Base-by-base conservation (phyloP, 2,888 invertebrate genomes). In the Mechanitis messenoides region DNA sequence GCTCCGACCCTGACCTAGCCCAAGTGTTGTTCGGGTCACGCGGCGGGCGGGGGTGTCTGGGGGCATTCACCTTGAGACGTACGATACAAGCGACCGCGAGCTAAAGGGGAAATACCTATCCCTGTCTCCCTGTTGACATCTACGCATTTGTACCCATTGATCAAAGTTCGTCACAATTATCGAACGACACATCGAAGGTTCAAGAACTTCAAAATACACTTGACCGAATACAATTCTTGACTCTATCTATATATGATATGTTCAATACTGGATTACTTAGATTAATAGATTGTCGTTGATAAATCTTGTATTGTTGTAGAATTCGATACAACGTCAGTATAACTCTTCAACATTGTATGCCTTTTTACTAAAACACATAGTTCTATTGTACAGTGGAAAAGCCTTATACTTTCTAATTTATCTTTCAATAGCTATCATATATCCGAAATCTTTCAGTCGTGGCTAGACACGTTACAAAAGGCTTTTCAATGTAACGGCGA, bases 51-150 rank as follows among this genome's bases (percentile, higher is more conserved):
- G 84, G 87, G 81, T 73, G 74, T 77, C 81, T 76, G 74, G 72
- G 87, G 84, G 80, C 88, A 78, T 87, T 87, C 88, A 88, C 88
- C 88, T 87, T 87, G 85, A 87, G 86, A 85, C 86, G 73, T 77
- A 73, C 74, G 74, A 76, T 74, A 74, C 72, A 75, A 70, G 76
- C 78, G 78, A 75, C 69, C 77, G 80, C 78, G 79, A 72, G 69
- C 70, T 70, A 61, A 66, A 68, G 63, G 61, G 67, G 66, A 67
- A 64, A 66, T 62, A 63, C 63, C 65, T 58, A 66, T 55, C 60
- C 61, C 59, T 53, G 53, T 55, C 61, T 60, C 64, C 61, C 55
- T 56, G 55, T 59, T 56, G 55, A 50, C 57, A 56, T 60, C 58
- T 64, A 45, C 55, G 56, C 58, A 45, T 45, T 59, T n/a, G 38